Evolutionary conservation across 1,140 invertebrate genomes (phyloP), one percentile per base, ranked within the genome.

Genomic region (Bombus picipes): DNA sequence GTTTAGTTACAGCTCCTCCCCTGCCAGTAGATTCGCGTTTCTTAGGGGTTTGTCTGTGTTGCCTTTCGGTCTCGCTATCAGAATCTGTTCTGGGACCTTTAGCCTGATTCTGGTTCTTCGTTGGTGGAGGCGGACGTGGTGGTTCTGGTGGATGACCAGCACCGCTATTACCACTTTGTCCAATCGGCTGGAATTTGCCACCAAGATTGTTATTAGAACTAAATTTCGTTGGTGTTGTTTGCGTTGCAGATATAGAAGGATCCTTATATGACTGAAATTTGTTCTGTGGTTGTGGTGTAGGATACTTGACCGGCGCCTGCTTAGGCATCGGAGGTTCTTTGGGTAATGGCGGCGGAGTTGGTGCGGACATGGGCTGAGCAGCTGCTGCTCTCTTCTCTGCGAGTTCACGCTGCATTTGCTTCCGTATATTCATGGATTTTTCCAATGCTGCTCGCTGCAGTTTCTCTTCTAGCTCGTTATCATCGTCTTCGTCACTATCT

Each of bases 251-350:
- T 6, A 87, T 74, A 10, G 92, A 74, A 0, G 92, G 85, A 2
- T 94, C 94, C 82, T 95, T 94, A 79, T 95, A 95, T 1, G 89
- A 88, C 22, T 92, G 92, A 65, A 94, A 95, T 74, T 95, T 95
- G 32, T 92, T 94, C 18, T 93, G 94, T 0, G 94, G 91, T 43
- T 94, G 94, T 15, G 94, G 94, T 0, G 93, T 91, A 0, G 95
- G 94, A 81, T 95, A 95, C 47, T 95, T 95, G 0, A 95, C 87
- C 77, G 96, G 88, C 59, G 93, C 53, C 93, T 93, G 86, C 91
- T 96, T 91, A 81, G 95, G 78, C 90, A 95, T 41, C 8, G 95
- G 95, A 13, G 94, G 94, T 37, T 96, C 94, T 34, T 96, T 94
- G 43, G 93, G 93, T 25, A 92, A 72, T 8, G 96, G 95, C 6